Evolutionary conservation across 2,888 invertebrate species (phyloP).

Genomic region (Heliconius ethilla): DNA sequence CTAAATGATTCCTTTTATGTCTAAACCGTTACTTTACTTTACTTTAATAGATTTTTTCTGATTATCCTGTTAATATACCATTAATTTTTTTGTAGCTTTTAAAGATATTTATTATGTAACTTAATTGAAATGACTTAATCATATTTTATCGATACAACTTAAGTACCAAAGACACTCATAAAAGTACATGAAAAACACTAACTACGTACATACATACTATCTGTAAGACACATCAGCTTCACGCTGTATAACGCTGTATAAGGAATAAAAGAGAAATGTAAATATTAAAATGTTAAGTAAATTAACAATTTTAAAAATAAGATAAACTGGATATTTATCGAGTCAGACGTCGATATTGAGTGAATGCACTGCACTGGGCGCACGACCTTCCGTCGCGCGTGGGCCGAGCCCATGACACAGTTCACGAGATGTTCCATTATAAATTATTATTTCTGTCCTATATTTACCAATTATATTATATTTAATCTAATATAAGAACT

Average conservation of each 20-base stretch:
- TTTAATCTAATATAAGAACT: conserved; percentile 10
- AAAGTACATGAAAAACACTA: background rate
- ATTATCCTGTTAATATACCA: no score
- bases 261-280: background rate
- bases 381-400: conserved; percentile 74
- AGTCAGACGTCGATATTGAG: conserved; percentile 41
- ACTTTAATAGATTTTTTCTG: background rate
- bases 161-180: no score
- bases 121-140: background rate
- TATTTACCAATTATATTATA: conserved; percentile 56
- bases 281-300: background rate
- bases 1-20: conserved; percentile 14
- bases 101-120: no score
- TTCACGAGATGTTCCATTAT: conserved; percentile 67
- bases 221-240: background rate
- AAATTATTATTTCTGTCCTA: conserved; percentile 72
- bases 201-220: background rate
- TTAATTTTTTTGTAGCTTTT: background rate
- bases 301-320: conserved; percentile 40
- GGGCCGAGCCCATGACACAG: conserved; percentile 80
- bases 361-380: conserved; percentile 61
- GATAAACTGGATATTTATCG: conserved; percentile 43
- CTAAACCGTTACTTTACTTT: background rate
- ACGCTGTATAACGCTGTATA: background rate
- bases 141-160: no score